Base-by-base conservation (phyloP, 1,140 invertebrate species). In the Monomorium pharaonis region DNA sequence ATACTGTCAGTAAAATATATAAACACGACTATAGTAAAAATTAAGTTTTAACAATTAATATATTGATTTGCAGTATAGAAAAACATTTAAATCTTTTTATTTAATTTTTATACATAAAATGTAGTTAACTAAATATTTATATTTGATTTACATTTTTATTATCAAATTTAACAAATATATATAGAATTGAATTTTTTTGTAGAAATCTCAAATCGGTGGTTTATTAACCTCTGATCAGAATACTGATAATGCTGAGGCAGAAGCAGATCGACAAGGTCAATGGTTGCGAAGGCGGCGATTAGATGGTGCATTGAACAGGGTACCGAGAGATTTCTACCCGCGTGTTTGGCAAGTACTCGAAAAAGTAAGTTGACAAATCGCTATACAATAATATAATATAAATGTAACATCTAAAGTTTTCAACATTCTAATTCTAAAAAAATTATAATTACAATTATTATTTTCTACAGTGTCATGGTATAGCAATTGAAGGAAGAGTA, bases 301-400 rank as follows among this genome's bases (percentile, higher is more conserved):
- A 16, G 99, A 99, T 95, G 99, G 99, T 4, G 98, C 99, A 12
- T 96, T 99, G 2, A 99, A 99, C 95, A 96, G 99, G 90, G 99
- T 99, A 0, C 99, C 99, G 0, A 95, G 97, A 83, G 98, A 99
- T 92, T 99, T 99, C 95, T 99, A 99, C 95, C 97, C 98, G 4
- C 96, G 98, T 86, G 98, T 99, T 18, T 99, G 99, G 98, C 96
- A 96, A 75, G 97, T 99, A 60, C 95, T 99, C 14, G 98, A 99
- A 96, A 97, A 96, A 94, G 98, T 98, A 95, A 92, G 92, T 58
- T 83, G 49, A 1, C 37, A 58, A 84, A 74, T 49, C 24, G 63
- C 67, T 76, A 72, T 60, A n/a, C n/a, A n/a, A n/a, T n/a, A n/a
- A n/a, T 69, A 84, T 70, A n/a, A 3, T 44, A 33, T 21, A 44